phyloP scores from a whole-genome alignment of 2,797 vertebrate genomes.

The Capromys pilorides region DNA sequence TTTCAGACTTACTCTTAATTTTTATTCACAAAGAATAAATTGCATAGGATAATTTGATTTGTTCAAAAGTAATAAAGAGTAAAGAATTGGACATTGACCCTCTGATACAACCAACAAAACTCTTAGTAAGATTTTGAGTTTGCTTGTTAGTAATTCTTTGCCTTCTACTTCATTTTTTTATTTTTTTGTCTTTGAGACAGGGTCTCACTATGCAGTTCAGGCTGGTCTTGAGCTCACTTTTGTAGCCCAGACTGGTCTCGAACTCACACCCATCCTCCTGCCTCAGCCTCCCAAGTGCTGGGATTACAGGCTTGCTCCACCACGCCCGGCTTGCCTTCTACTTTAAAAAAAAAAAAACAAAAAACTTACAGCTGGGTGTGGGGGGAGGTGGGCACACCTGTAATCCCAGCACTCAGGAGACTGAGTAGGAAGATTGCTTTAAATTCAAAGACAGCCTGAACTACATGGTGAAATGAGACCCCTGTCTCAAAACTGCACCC shows the following conservation, averaged over 20 bases:
- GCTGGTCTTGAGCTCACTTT: too few relatives aligned
- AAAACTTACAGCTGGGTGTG: background rate
- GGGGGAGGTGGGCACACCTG: background rate
- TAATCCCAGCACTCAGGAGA: background rate
- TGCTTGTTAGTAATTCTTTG: background rate
- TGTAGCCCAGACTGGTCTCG: too few relatives aligned
- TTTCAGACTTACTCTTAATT: conserved; percentile 48
- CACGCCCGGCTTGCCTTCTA: too few relatives aligned
- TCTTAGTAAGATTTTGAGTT: conserved; percentile 34
- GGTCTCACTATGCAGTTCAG: too few relatives aligned
- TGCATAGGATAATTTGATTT: conserved; percentile 13
- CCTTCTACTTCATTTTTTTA: too few relatives aligned
- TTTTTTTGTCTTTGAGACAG: too few relatives aligned
- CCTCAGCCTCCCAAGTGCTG: too few relatives aligned
- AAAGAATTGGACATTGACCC: conserved; percentile 27
- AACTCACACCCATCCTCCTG: too few relatives aligned
- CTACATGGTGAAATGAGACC: background rate
- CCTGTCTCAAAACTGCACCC: background rate
- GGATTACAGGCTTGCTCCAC: too few relatives aligned
- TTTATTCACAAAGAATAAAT: conserved; percentile 41
- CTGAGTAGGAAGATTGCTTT: background rate
- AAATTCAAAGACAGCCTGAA: background rate
- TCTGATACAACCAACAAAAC: background rate
- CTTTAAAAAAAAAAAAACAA: background rate
- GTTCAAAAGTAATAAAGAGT: background rate